Conservation (phyloP, 2,888 invertebrate species). For the Rotaria socialis region DNA sequence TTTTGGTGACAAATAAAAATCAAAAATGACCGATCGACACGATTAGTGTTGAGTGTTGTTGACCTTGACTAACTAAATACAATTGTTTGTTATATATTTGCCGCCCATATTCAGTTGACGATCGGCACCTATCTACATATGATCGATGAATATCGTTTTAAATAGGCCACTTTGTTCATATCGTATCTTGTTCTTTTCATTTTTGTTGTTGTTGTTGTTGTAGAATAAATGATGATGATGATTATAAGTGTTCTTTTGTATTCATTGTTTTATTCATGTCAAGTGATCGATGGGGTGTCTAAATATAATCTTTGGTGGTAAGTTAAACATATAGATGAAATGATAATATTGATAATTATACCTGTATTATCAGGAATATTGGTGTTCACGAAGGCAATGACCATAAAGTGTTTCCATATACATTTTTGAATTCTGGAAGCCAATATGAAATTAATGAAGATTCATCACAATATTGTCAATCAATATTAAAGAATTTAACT, state of each 20-base stretch:
- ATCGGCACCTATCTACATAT: neutral
- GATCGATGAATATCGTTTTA: neutral
- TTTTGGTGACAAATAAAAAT: constrained; percentile 2
- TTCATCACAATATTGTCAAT: constrained; percentile 33
- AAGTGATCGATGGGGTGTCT: neutral
- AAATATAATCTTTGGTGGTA: neutral
- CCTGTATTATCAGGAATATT: neutral
- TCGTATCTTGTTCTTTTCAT: neutral
- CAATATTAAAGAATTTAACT: constrained; percentile 38
- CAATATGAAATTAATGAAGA: constrained; percentile 22
- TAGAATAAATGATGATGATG: neutral
- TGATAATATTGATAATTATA: neutral
- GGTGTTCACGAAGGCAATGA: neutral
- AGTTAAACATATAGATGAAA: neutral
- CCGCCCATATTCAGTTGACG: neutral
- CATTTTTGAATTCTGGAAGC: neutral
- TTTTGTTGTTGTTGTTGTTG: neutral
- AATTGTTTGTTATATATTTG: constrained; percentile 3
- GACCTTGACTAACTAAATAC: neutral
- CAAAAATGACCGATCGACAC: neutral
- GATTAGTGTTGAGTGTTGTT: neutral
- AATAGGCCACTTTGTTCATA: neutral
- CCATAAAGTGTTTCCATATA: neutral
- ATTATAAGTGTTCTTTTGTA: neutral
- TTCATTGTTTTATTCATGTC: neutral